Conservation (phyloP, 1,140 invertebrate species). For the Heliconius hermathena region DNA sequence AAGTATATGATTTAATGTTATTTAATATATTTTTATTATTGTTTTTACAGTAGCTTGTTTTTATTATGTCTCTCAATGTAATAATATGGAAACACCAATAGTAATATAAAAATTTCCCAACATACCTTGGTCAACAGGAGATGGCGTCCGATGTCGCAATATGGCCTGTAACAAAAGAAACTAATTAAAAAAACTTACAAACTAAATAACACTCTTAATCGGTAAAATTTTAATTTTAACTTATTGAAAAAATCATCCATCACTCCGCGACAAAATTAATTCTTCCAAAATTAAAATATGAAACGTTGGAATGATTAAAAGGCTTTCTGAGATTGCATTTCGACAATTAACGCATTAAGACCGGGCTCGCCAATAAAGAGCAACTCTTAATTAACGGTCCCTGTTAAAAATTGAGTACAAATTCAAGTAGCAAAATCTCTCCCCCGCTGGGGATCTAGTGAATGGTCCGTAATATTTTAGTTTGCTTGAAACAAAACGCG, state of each 20-base stretch:
- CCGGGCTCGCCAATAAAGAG: constrained; percentile 75
- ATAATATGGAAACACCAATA: background rate
- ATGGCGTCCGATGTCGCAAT: constrained; percentile 71
- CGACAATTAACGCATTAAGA: constrained; percentile 81
- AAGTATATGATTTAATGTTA: background rate
- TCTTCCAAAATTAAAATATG: constrained; percentile 69
- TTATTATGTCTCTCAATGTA: background rate
- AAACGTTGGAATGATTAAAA: constrained; percentile 74
- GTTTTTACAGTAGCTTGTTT: background rate
- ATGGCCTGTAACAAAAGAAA: constrained; percentile 77
- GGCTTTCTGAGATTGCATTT: constrained; percentile 77
- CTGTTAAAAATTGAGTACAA: constrained; percentile 82
- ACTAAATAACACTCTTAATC: constrained; percentile 26
- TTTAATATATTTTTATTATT: background rate
- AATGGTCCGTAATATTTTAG: constrained; percentile 81
- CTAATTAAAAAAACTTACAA: constrained; percentile 29
- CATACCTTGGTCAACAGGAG: constrained; percentile 76
- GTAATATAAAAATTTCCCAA: background rate
- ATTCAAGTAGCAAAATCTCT: constrained; percentile 76
- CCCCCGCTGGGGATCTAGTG: constrained; percentile 67
- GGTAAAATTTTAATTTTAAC: constrained; percentile 32
- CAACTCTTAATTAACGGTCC: constrained; percentile 78
- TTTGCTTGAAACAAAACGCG: constrained; percentile 78
- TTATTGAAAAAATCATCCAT: constrained; percentile 67
- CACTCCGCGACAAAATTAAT: constrained; percentile 50